Percentiles rank a stretch among this genome's conserved stretches.
These are phyloP conservation scores for Abscondita cerata DNA, from an alignment of 2,888 invertebrate species.

Conservation along the genomic window DNA sequence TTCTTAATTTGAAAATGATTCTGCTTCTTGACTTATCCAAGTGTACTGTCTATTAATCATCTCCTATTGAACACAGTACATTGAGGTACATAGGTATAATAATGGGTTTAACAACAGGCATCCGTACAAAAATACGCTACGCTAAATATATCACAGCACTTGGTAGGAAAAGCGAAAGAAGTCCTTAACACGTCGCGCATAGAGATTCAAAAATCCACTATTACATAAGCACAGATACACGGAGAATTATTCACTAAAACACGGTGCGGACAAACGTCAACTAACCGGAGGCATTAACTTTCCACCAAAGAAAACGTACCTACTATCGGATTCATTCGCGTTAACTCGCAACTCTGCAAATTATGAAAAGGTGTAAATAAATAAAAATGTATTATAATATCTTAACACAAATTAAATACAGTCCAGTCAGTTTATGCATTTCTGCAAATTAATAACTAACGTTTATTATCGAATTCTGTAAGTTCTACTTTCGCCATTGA, in stretches of 20 bases:
- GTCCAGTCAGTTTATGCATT: neutral
- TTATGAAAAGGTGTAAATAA: slow-evolving; percentile 9
- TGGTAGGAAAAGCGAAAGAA: slow-evolving; percentile 36
- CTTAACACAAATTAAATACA: neutral
- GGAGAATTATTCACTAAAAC: slow-evolving; percentile 10
- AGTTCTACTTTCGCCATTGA: neutral
- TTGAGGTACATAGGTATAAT: too few relatives aligned
- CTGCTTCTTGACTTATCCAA: too few relatives aligned
- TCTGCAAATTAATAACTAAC: neutral
- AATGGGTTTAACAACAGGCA: slow-evolving; percentile 32
- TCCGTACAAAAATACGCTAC: slow-evolving; percentile 49
- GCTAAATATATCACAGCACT: slow-evolving; percentile 47
- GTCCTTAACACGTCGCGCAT: slow-evolving; percentile 18
- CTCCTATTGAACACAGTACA: too few relatives aligned
- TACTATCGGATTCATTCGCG: slow-evolving; percentile 35
- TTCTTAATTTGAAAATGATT: too few relatives aligned
- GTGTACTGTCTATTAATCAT: too few relatives aligned
- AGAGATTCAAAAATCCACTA: slow-evolving; percentile 19
- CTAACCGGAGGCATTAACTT: slow-evolving; percentile 23
- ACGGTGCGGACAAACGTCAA: slow-evolving; percentile 29
- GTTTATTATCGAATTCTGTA: neutral
- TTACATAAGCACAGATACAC: slow-evolving; percentile 16
- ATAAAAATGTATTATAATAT: too few relatives aligned
- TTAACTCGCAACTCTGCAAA: slow-evolving; percentile 23
- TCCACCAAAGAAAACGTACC: slow-evolving; percentile 31